These are phyloP conservation scores for Callyntrura guangdongensis DNA, from an alignment of 2,888 invertebrate genomes.

Conservation along the genomic window DNA sequence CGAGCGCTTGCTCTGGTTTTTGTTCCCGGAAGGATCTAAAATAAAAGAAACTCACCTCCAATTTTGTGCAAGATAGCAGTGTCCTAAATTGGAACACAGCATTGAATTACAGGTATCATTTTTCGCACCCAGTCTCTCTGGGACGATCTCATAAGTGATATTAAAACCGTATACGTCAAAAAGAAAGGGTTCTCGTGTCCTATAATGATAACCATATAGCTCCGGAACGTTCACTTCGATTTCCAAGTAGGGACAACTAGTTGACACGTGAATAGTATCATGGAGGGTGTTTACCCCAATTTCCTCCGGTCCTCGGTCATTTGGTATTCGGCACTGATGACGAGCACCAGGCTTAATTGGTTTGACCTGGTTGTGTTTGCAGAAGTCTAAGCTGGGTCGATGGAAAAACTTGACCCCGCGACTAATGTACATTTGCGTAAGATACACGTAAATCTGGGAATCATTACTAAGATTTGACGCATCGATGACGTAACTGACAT, in stretches of 20 bases:
- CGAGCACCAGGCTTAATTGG: constrained; percentile 89
- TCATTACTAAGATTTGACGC: constrained; percentile 89
- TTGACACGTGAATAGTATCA: constrained; percentile 84
- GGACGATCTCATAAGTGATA: constrained; percentile 93
- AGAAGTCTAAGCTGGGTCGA: constrained; percentile 42
- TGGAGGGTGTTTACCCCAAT: constrained; percentile 31
- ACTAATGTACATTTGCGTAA: constrained; percentile 95
- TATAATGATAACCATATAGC: constrained; percentile 89
- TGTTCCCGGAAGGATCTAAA: background rate
- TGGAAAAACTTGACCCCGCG: constrained; percentile 68
- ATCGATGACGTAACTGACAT: constrained; percentile 95
- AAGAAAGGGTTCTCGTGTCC: constrained; percentile 91
- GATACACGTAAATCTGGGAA: constrained; percentile 93
- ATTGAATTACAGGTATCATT: constrained; percentile 90
- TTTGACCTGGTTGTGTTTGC: constrained; percentile 64
- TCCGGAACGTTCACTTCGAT: constrained; percentile 91
- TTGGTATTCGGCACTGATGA: constrained; percentile 77
- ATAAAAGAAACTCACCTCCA: constrained; percentile 86
- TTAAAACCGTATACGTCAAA: constrained; percentile 96
- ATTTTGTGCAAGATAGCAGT: constrained; percentile 91
- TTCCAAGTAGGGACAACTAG: constrained; percentile 91
- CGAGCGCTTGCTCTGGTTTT: background rate
- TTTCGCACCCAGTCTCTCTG: constrained; percentile 38
- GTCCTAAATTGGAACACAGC: constrained; percentile 93
- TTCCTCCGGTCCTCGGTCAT: background rate